These are phyloP conservation scores for Apteryx mantelli DNA, from an alignment of 2,113 vertebrate species.

Conservation along the genomic window DNA sequence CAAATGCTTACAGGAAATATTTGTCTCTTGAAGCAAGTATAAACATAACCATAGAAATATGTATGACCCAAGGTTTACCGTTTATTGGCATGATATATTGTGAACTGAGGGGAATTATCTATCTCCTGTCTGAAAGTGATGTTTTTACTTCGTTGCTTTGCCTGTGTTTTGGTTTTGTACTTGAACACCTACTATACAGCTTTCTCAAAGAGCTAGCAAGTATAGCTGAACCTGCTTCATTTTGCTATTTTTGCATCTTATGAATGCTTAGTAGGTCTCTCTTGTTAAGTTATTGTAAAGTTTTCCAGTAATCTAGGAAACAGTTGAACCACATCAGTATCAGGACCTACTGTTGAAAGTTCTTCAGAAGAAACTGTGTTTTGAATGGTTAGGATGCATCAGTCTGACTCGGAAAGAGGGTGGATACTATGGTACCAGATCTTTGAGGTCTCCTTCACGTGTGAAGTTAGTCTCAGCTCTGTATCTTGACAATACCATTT, in stretches of 20 bases:
- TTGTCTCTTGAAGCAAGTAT: background rate
- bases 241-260: background rate
- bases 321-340: background rate
- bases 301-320: background rate
- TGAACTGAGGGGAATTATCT: background rate
- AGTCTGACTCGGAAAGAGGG: background rate
- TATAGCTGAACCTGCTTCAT: background rate
- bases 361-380: background rate
- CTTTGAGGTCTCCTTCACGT: background rate
- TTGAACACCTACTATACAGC: background rate
- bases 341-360: background rate
- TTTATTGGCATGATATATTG: background rate
- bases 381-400: background rate
- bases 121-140: background rate
- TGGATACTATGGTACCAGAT: background rate
- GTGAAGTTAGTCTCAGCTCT: background rate
- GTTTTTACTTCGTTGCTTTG: background rate
- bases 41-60: background rate
- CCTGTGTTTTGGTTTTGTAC: background rate
- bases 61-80: fast-evolving
- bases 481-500: background rate
- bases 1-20: background rate
- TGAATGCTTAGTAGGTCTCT: background rate
- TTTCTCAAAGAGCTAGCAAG: background rate
- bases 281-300: background rate